Evolutionary conservation across 1,140 invertebrate species (phyloP), one percentile per base, ranked within the genome.

Genomic region (Drosophila nikananu): DNA sequence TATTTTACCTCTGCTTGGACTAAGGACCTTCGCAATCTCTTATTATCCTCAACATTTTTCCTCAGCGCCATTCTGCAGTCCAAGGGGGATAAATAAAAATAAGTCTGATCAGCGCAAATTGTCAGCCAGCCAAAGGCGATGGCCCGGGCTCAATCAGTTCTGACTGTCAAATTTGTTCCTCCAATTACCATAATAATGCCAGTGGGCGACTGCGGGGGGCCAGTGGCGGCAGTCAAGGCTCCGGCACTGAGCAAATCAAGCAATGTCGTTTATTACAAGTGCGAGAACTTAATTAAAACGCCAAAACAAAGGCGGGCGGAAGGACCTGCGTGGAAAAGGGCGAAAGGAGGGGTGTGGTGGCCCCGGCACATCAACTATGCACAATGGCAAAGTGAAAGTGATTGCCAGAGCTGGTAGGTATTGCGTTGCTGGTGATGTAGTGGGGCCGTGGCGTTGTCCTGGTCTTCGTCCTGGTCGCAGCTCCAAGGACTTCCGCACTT

Each of bases 281-380:
- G 81, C 86, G 81, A 89, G 84, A 89, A 89, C 84, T 89, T 89
- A 89, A 89, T 89, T 89, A 89, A 89, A 89, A 89, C 75, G 78
- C 77, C 86, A 55, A 89, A 89, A 87, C 84, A 89, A 84, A 90
- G 78, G 68, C 70, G 65, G 39, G 23, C 58, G 63, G 62, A 66
- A 55, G 46, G 37, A 21, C 17, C 23, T 35, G 70, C 27, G 44
- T 35, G 35, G 17, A 55, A 23, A 21, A 19, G 6, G 30, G 35
- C 27, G 44, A 9, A 13, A 35, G 27, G 15, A 7, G 15, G 17
- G 9, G 2, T 7, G 8, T 17, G 46, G 23, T 51, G 48, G 48
- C 48, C 9, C 13, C 35, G 49, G 62, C 25, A 51, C 80, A 87
- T 87, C 72, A 83, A 87, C 83, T 87, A 89, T 89, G 81, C 77